These are phyloP conservation scores for Andricus grossulariae DNA, from an alignment of 1,140 invertebrate species.

Conservation along the genomic window DNA sequence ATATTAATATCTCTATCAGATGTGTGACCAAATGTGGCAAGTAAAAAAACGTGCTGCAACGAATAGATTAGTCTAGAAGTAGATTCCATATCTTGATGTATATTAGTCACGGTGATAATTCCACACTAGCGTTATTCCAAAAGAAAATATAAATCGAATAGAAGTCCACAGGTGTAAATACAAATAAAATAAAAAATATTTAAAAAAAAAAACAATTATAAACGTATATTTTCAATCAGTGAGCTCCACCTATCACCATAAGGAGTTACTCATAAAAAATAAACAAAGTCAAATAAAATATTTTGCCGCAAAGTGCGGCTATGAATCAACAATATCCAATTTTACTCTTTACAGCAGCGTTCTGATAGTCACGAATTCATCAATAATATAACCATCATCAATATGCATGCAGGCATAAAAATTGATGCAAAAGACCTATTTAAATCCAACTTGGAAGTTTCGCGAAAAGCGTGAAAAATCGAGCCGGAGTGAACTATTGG, in stretches of 20 bases:
- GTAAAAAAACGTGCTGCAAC: not conserved
- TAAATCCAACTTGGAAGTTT: not conserved
- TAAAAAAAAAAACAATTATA: not conserved
- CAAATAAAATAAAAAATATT: not conserved
- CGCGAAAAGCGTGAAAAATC: not conserved
- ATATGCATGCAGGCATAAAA: not conserved
- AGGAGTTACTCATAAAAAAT: not conserved
- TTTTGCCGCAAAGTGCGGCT: not conserved
- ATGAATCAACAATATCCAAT: not conserved
- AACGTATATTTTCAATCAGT: slow-evolving; percentile 3
- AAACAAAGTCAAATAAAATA: not conserved
- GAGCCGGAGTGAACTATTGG: not conserved
- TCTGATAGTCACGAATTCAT: not conserved
- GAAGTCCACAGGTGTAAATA: not conserved
- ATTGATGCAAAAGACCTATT: not conserved
- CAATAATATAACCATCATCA: not conserved
- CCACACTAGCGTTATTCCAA: not conserved
- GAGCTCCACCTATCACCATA: not conserved
- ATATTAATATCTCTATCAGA: not conserved
- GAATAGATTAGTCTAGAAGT: not conserved
- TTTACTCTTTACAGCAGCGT: not conserved
- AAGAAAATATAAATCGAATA: not conserved
- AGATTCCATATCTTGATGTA: not conserved
- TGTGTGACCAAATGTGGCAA: not conserved
- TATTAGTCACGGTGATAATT: not conserved